phyloP scores from a whole-genome alignment of 2,888 invertebrate genomes.

The Ophion costatus region DNA sequence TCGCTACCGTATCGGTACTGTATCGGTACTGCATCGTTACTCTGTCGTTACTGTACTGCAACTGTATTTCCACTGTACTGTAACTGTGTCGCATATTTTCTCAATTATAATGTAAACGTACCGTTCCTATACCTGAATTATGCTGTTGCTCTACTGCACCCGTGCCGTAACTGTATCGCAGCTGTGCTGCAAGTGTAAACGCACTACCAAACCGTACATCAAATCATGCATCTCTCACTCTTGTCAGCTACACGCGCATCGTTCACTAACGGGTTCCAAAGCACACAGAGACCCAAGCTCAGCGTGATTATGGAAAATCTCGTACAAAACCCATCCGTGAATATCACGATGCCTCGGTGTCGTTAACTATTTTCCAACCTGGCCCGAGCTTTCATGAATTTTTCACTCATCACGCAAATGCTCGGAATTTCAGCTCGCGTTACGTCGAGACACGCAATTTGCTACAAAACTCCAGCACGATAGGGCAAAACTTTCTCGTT shows the following conservation, averaged over 20 bases:
- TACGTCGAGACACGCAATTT: background rate
- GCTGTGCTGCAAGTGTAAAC: background rate
- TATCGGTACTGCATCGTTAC: too few species aligned
- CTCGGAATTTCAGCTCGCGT: background rate
- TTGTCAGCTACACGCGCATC: background rate
- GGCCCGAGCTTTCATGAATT: background rate
- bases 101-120: too few species aligned
- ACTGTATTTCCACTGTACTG: too few species aligned
- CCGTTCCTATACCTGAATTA: too few species aligned
- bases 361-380: background rate
- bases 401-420: conserved; percentile 1
- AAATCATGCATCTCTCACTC: conserved; percentile 5
- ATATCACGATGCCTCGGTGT: too few species aligned
- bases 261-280: background rate
- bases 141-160: too few species aligned
- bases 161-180: too few species aligned
- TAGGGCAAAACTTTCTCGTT: background rate
- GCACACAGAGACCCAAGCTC: background rate
- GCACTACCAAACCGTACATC: background rate
- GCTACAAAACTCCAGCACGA: background rate
- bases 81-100: too few species aligned
- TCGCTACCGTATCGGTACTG: too few species aligned
- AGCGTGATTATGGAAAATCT: background rate
- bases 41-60: too few species aligned
- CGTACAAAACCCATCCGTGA: too few species aligned